Evolutionary conservation across 2,113 vertebrate genomes (phyloP).

Genomic region (Tyrannus savana): DNA sequence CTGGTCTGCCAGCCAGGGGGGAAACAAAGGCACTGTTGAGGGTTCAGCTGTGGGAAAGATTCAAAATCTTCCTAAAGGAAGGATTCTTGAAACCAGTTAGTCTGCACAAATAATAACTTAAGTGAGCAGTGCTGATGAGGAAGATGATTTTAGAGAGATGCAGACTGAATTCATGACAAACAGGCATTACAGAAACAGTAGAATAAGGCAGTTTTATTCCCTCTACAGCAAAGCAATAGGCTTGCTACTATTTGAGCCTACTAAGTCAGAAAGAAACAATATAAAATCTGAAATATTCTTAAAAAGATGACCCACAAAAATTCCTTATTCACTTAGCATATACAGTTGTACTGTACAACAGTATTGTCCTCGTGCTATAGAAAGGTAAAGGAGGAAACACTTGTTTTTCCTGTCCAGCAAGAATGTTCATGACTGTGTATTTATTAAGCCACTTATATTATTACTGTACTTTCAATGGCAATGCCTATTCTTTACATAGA

Average conservation of each 20-base stretch:
- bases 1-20: not conserved
- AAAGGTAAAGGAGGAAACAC: not conserved
- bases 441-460: not conserved
- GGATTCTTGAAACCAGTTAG: not conserved
- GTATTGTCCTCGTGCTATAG: not conserved
- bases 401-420: not conserved
- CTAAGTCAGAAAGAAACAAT: not conserved
- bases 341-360: not conserved
- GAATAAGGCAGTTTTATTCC: not conserved
- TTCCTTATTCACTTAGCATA: not conserved
- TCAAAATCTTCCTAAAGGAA: not conserved
- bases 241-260: not conserved
- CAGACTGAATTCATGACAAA: not conserved
- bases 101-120: not conserved
- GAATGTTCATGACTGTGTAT: not conserved
- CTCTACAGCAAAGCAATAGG: not conserved
- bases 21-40: not conserved
- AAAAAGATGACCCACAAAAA: not conserved
- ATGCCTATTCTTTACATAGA: not conserved
- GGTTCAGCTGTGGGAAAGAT: not conserved
- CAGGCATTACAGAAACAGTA: not conserved
- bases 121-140: not conserved
- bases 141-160: not conserved
- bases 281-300: not conserved
- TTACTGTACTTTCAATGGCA: not conserved